These are phyloP conservation scores for Hydropsyche betteni DNA, from an alignment of 2,888 invertebrate species.

Conservation along the genomic window DNA sequence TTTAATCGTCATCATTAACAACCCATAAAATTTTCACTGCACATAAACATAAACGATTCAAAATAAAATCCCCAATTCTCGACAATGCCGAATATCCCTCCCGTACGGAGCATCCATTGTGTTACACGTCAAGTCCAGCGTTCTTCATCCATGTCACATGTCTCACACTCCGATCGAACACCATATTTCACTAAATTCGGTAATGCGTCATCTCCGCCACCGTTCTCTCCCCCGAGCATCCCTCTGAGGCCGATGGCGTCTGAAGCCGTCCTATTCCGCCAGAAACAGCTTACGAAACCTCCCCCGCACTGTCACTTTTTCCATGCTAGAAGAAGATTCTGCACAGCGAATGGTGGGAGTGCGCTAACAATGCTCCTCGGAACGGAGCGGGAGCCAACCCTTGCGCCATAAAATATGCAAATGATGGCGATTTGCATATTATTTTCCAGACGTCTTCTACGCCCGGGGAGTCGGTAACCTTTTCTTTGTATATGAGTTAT, in stretches of 20 bases:
- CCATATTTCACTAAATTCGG: conserved; percentile 40
- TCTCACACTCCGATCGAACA: conserved; percentile 21
- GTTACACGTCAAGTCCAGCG: conserved; percentile 4
- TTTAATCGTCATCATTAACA: no score
- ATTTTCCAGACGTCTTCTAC: conserved; percentile 38
- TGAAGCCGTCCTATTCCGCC: no score
- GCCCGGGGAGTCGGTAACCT: conserved; percentile 24
- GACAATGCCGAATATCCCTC: no score
- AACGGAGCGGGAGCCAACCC: conserved; percentile 43
- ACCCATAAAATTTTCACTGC: no score
- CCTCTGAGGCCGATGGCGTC: no score
- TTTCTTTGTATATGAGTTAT: background rate
- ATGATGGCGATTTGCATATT: conserved; percentile 50
- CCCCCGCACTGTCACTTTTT: conserved; percentile 48
- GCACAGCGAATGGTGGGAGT: background rate
- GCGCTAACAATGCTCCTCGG: conserved; percentile 33
- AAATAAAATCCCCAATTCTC: no score
- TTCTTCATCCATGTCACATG: background rate
- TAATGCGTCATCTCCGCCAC: conserved; percentile 48
- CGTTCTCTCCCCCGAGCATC: no score
- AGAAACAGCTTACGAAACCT: conserved; percentile 15
- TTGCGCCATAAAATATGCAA: conserved; percentile 50
- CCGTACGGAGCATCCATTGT: background rate
- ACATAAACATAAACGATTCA: no score
- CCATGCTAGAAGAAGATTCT: conserved; percentile 26